Percentiles rank a stretch among this genome's conserved stretches.
phyloP scores from a whole-genome alignment of 2,113 vertebrate species.

The Phrynosoma blainvillii region DNA sequence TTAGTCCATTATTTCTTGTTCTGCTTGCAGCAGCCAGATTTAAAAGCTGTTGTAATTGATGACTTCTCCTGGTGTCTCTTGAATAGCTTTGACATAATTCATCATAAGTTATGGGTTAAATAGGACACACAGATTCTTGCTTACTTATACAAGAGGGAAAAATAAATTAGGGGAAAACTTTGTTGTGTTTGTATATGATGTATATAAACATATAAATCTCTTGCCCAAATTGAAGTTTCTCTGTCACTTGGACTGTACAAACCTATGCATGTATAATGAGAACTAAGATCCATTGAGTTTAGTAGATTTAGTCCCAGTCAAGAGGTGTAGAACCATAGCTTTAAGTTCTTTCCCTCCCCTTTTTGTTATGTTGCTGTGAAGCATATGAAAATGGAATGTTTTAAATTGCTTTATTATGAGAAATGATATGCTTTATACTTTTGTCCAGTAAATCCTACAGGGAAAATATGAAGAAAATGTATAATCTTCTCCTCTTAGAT shows the following conservation, averaged over 20 bases:
- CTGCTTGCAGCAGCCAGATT: not conserved
- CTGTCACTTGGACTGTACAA: conserved; percentile 9
- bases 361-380: not conserved
- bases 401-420: conserved; percentile 43
- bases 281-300: not conserved
- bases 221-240: not conserved
- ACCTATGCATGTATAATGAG: not conserved
- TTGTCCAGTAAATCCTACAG: conserved; percentile 52
- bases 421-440: conserved; percentile 39
- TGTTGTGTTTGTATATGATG: not conserved
- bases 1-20: not conserved
- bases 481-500: conserved; percentile 51
- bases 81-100: not conserved
- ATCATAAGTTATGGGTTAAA: not conserved
- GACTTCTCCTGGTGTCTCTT: not conserved
- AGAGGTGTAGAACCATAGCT: not conserved
- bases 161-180: not conserved
- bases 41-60: not conserved
- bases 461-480: conserved; percentile 53
- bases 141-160: not conserved
- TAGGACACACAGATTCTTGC: not conserved
- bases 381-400: conserved; percentile 21
- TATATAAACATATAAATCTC: not conserved
- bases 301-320: not conserved
- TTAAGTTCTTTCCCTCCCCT: not conserved